Percentiles rank a stretch among this genome's conserved stretches.
Evolutionary conservation across 92 coral and sea anemone species (phyloP).

Genomic region (Chrysogorgia sp.): DNA sequence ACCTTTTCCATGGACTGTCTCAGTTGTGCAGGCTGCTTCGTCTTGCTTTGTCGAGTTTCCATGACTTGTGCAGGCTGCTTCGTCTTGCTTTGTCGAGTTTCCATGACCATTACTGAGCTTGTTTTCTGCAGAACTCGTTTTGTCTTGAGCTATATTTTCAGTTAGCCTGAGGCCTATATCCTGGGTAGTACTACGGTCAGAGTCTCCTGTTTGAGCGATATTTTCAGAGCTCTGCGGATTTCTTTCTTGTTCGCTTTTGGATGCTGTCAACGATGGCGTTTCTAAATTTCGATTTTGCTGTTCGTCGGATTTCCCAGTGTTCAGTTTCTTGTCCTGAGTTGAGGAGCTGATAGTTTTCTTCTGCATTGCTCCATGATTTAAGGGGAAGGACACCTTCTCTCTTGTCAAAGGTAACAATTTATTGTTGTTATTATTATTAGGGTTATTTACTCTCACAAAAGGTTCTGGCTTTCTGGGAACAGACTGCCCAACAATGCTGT

Average conservation of each 20-base stretch:
- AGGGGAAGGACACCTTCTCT: slow-evolving; percentile 20
- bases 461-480: neutral
- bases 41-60: neutral
- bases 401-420: neutral
- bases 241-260: neutral
- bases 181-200: slow-evolving; percentile 63
- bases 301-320: neutral
- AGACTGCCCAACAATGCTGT: neutral
- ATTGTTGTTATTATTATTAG: neutral
- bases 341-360: neutral
- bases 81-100: neutral
- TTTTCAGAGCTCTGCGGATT: slow-evolving; percentile 7
- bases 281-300: neutral
- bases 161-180: slow-evolving; percentile 81
- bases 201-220: slow-evolving; percentile 83
- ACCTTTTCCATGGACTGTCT: neutral
- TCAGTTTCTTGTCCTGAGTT: neutral
- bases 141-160: too few relatives aligned
- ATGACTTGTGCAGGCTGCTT: neutral
- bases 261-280: neutral
- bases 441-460: neutral
- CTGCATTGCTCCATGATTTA: neutral
- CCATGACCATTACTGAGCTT: too few relatives aligned
- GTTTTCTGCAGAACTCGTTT: too few relatives aligned
- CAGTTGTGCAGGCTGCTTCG: neutral